phyloP scores from a whole-genome alignment of 37 sponge, comb jelly and placozoan genomes.

The Aplysina aerophoba region DNA sequence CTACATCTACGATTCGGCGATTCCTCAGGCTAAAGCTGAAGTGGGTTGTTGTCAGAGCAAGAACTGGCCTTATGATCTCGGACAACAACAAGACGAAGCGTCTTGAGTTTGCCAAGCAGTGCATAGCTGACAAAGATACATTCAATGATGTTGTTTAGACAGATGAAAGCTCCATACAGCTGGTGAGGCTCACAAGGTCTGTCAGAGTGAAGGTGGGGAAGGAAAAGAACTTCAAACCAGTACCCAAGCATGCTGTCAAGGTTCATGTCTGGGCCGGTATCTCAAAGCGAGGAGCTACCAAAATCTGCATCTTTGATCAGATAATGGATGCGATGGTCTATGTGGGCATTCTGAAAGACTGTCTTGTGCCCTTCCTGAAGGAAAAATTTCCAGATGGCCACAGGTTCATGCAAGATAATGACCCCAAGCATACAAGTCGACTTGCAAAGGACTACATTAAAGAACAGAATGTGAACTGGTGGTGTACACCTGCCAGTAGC shows the following conservation, averaged over 20 bases:
- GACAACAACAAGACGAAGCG: neutral
- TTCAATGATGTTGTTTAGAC: conserved; percentile 1
- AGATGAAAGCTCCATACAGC: conserved; percentile 11
- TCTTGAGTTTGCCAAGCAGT: neutral
- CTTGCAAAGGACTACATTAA: neutral
- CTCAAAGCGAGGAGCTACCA: conserved; percentile 6
- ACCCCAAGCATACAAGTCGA: conserved; percentile 21
- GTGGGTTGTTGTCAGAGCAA: neutral
- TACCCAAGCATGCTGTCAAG: conserved; percentile 4
- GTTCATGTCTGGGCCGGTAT: conserved; percentile 24
- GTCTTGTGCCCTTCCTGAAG: neutral
- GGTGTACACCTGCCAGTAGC: conserved; percentile 27
- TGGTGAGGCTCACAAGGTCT: neutral
- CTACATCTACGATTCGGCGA: neutral
- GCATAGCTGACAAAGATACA: neutral
- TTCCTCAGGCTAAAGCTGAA: neutral
- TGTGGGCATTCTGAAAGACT: neutral
- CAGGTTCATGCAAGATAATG: conserved; percentile 15
- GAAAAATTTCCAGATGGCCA: neutral
- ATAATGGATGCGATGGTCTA: neutral
- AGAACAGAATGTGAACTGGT: neutral
- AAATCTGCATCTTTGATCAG: conserved; percentile 1
- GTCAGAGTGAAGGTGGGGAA: neutral
- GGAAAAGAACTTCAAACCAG: neutral
- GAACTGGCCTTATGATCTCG: conserved; percentile 1